These are phyloP conservation scores for Selene dorsalis DNA, from an alignment of 2,797 vertebrate species.

Conservation along the genomic window DNA sequence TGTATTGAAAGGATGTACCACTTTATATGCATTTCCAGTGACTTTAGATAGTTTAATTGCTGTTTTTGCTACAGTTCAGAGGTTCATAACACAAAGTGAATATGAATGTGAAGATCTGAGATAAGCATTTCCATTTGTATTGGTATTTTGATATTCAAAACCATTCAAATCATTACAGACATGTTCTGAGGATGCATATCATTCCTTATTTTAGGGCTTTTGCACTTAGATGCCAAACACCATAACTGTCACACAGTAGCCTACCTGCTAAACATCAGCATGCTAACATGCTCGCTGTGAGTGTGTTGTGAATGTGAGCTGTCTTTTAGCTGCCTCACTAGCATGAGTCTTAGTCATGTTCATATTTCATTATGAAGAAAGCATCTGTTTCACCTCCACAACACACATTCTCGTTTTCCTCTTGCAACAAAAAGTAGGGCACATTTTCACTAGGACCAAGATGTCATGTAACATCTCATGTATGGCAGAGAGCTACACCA, in stretches of 20 bases:
- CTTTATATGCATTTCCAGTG: neutral
- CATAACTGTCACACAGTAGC: neutral
- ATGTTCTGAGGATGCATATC: neutral
- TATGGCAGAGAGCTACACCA: slow-evolving; percentile 46
- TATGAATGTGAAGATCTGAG: neutral
- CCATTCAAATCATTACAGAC: neutral
- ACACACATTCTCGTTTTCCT: neutral
- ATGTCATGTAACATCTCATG: slow-evolving; percentile 49
- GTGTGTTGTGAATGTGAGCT: too few relatives aligned
- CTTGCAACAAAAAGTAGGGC: slow-evolving; percentile 46
- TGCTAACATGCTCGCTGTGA: too few relatives aligned
- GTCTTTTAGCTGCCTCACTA: neutral
- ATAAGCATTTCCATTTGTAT: neutral
- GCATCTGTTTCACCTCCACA: slow-evolving; percentile 17
- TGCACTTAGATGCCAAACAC: neutral
- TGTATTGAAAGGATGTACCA: neutral
- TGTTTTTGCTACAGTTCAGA: neutral
- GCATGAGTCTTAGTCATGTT: slow-evolving; percentile 2
- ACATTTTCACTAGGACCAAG: slow-evolving; percentile 30
- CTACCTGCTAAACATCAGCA: neutral
- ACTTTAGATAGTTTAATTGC: neutral
- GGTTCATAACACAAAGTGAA: neutral
- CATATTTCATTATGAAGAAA: slow-evolving; percentile 19
- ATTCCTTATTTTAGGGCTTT: neutral
- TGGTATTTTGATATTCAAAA: neutral